Conservation (phyloP, 1,140 invertebrate genomes). For the Microplitis demolitor region DNA sequence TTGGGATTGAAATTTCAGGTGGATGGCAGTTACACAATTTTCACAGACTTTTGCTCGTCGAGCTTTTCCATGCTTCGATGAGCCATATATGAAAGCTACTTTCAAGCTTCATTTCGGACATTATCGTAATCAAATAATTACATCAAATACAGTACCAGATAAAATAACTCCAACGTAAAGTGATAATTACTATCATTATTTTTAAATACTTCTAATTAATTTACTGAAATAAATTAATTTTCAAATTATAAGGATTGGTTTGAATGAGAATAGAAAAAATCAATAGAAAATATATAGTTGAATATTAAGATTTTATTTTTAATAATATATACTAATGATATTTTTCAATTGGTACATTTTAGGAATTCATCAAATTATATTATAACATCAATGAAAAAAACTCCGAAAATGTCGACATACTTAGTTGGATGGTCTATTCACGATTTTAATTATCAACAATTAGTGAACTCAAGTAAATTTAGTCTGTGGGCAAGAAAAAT, state of each 20-base stretch:
- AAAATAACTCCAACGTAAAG: conserved; percentile 62
- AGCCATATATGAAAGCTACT: conserved; percentile 78
- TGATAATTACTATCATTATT: conserved; percentile 16
- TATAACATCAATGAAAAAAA: conserved; percentile 57
- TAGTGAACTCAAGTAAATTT: conserved; percentile 20
- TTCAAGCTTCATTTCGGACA: conserved; percentile 73
- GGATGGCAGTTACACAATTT: conserved; percentile 78
- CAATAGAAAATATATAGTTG: too few relatives aligned
- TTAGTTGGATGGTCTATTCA: conserved; percentile 77
- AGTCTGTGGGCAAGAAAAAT: conserved; percentile 35
- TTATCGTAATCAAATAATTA: conserved; percentile 60
- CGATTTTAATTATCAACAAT: conserved; percentile 63
- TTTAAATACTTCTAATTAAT: neutral
- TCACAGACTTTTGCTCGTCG: conserved; percentile 78
- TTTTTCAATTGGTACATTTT: neutral
- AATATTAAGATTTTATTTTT: neutral
- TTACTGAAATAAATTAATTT: too few relatives aligned
- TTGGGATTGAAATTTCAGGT: conserved; percentile 56
- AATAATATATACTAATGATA: neutral
- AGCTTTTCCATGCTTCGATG: conserved; percentile 90
- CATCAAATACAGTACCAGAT: conserved; percentile 67
- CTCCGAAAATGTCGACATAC: conserved; percentile 77
- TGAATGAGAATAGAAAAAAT: too few relatives aligned
- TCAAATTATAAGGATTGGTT: too few relatives aligned
- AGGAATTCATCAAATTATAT: conserved; percentile 30